Percentiles rank a stretch among this genome's conserved stretches.
phyloP scores from a whole-genome alignment of 2,888 invertebrate genomes.

The Gandaritis pyraliata region DNA sequence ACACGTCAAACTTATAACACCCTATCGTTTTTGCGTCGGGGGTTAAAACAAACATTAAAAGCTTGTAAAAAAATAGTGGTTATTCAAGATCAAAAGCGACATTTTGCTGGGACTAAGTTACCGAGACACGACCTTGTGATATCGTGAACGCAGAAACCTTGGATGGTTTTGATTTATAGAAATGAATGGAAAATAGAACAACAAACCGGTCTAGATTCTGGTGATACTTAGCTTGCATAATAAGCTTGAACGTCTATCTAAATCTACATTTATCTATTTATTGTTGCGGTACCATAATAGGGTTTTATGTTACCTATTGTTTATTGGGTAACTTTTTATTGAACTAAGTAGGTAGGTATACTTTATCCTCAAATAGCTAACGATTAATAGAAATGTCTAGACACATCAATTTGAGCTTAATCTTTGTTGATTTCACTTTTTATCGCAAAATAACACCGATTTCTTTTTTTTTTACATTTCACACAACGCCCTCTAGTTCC shows the following conservation, averaged over 20 bases:
- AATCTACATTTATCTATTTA: neutral
- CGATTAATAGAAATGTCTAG: neutral
- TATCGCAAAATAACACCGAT: no score
- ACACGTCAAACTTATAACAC: no score
- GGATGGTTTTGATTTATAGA: conserved; percentile 39
- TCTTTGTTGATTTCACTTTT: neutral
- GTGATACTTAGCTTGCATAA: conserved; percentile 32
- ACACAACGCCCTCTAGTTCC: no score
- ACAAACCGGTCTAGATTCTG: conserved; percentile 34
- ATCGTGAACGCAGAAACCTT: conserved; percentile 42
- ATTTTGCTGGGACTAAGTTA: conserved; percentile 35
- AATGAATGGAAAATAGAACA: conserved; percentile 39
- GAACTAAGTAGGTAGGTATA: neutral
- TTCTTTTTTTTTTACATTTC: no score
- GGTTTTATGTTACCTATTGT: neutral
- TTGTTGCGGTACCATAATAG: neutral
- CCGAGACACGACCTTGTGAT: conserved; percentile 36
- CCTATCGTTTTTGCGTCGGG: no score
- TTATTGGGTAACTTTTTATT: neutral
- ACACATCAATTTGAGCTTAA: no score
- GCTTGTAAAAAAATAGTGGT: neutral
- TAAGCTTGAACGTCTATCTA: conserved; percentile 11
- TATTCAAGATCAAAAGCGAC: conserved; percentile 6
- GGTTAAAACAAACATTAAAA: no score
- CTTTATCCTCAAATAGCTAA: neutral